Conservation (phyloP, 2,113 vertebrate genomes). For the Labrus mixtus region DNA sequence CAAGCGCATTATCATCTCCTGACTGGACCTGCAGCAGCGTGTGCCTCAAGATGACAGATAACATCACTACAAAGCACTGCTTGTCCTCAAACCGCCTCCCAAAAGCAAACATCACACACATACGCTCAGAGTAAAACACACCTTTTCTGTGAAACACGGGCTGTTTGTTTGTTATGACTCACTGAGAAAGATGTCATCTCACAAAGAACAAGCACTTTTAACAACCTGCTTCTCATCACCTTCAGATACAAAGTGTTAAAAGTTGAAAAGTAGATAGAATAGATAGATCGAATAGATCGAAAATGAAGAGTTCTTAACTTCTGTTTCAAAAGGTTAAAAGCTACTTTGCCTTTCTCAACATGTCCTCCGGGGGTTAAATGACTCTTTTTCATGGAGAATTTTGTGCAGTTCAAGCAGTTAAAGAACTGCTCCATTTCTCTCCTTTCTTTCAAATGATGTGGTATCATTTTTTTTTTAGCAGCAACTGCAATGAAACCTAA, state of each 20-base stretch:
- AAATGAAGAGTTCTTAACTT: too few relatives aligned
- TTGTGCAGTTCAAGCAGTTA: background rate
- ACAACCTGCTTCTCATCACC: background rate
- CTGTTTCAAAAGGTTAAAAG: too few relatives aligned
- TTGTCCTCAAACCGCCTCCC: conserved; percentile 45
- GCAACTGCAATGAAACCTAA: conserved; percentile 53
- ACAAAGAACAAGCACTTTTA: background rate
- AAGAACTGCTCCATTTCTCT: background rate
- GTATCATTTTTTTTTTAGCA: conserved; percentile 42
- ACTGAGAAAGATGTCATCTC: background rate
- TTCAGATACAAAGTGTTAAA: too few relatives aligned
- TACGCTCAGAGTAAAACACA: conserved; percentile 24
- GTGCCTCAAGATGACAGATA: conserved; percentile 57
- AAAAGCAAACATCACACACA: conserved; percentile 47
- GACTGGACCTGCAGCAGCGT: conserved; percentile 51
- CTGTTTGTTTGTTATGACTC: conserved; percentile 47
- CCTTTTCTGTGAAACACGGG: conserved; percentile 1
- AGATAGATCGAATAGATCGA: too few relatives aligned
- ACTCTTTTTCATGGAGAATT: background rate
- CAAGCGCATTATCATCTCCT: conserved; percentile 35
- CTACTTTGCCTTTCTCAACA: background rate
- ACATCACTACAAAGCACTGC: conserved; percentile 54
- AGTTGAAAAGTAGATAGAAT: too few relatives aligned
- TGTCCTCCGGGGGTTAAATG: background rate
- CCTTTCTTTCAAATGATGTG: conserved; percentile 24